These are phyloP conservation scores for Heliornis fulica DNA, from an alignment of 2,113 vertebrate genomes.

Conservation along the genomic window DNA sequence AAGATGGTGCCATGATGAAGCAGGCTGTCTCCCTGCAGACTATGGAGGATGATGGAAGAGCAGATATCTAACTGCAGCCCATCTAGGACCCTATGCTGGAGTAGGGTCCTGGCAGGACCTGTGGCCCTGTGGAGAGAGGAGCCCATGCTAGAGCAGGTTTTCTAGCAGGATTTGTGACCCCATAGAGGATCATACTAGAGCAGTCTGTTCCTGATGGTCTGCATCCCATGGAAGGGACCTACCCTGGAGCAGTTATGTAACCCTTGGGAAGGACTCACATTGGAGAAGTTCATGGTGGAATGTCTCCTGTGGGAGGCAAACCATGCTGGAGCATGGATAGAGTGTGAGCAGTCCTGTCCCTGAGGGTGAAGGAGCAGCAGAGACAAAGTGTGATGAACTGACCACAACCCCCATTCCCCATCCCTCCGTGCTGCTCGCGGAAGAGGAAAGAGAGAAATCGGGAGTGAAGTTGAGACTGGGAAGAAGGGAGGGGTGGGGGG, in stretches of 20 bases:
- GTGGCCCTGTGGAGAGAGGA: too few species aligned
- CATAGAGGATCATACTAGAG: background rate
- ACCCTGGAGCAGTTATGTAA: background rate
- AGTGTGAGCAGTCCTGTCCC: background rate
- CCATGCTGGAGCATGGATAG: background rate
- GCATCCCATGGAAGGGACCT: background rate
- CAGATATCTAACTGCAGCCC: too few species aligned
- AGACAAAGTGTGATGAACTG: background rate
- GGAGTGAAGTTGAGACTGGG: too few species aligned
- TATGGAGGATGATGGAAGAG: too few species aligned
- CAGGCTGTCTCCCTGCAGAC: too few species aligned
- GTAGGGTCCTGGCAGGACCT: too few species aligned
- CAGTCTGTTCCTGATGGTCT: too few species aligned
- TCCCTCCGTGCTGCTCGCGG: accelerated
- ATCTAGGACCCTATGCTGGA: too few species aligned
- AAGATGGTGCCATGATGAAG: too few species aligned
- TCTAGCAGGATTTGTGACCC: accelerated
- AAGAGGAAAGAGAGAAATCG: background rate
- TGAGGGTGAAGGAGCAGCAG: background rate
- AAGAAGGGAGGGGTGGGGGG: too few species aligned
- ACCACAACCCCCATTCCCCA: background rate
- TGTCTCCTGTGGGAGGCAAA: too few species aligned
- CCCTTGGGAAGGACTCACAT: background rate
- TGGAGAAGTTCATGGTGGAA: background rate
- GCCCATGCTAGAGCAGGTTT: background rate